Evolutionary conservation across 2,113 vertebrate genomes (phyloP), one percentile per base, ranked within the genome.

Genomic region (Anoplopoma fimbria): DNA sequence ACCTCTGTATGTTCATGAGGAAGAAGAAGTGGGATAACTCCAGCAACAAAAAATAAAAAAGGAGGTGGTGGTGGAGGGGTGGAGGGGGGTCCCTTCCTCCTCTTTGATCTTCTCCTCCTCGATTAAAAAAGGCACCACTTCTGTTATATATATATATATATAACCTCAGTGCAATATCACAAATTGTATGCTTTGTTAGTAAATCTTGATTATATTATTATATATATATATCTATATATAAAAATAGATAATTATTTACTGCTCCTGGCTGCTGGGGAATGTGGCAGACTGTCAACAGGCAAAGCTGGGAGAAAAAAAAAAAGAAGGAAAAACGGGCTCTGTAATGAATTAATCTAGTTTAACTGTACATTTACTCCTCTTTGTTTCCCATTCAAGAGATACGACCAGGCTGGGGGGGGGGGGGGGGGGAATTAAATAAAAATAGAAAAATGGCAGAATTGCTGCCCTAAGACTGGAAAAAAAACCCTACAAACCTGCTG

Each of bases 1-100:
- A 99, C 95, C 98, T 98, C 96, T 98, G 98, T 98, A 99, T 97
- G 98, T 98, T 99, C 98, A 99, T 99, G 97, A 95, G 97, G 97
- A 96, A 97, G 97, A 96, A 97, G 91, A 95, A 88, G 94, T 95
- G 92, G 33, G 85, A 88, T 75, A 88, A 72, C 91, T 94, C 92
- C 93, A n/a, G n/a, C n/a, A n/a, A 86, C 88, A 75, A 65, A 87
- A 84, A 13, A 62, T 29, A 5, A 36, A 60, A 83, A 17, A 23
- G 23, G 5, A 19, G 21, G 25, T 33, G n/a, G 12, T 6, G 64
- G 55, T 9, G 4, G 15, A 14, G 12, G 6, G 38, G 25, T 2
- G 23, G 25, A 2, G n/a, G 53, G 69, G 69, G 62, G 69, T 64
- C 53, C 34, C 74, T 86, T 88, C 83, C 82, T 90, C 77, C 82